Evolutionary conservation across 2,888 invertebrate genomes (phyloP).

Genomic region (Heteromyza rotundicornis): DNA sequence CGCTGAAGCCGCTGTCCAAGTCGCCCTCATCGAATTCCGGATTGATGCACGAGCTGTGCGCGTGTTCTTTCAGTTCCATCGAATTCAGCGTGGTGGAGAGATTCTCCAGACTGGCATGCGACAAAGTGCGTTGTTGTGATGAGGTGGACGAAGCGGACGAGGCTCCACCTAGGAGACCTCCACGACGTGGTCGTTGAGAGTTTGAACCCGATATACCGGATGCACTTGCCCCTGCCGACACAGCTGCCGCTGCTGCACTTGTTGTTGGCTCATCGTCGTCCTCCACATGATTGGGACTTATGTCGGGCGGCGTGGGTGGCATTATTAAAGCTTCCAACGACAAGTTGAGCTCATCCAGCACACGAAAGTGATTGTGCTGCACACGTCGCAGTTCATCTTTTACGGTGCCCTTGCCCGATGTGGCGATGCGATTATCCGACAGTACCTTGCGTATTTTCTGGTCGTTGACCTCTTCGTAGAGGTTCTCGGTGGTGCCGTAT

Average conservation of each 20-base stretch:
- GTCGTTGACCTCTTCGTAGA: conserved; percentile 62
- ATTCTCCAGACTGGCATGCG: conserved; percentile 60
- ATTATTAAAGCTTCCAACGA: conserved; percentile 89
- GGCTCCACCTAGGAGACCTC: conserved; percentile 52
- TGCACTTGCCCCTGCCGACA: conserved; percentile 21
- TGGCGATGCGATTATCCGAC: conserved; percentile 68
- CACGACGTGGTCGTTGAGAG: conserved; percentile 47
- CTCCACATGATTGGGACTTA: conserved; percentile 66
- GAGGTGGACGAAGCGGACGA: conserved; percentile 46
- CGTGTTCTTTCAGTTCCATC: conserved; percentile 61
- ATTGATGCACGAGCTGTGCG: conserved; percentile 58
- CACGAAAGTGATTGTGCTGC: conserved; percentile 81
- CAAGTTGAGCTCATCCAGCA: conserved; percentile 84
- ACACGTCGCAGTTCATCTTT: conserved; percentile 85
- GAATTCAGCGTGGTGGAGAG: conserved; percentile 59
- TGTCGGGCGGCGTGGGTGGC: conserved; percentile 70
- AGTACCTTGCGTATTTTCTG: conserved; percentile 61
- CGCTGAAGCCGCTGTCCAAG: conserved; percentile 78
- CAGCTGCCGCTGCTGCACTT: conserved; percentile 26
- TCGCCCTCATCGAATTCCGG: conserved; percentile 65
- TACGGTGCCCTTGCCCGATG: conserved; percentile 72
- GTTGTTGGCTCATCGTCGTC: conserved; percentile 62
- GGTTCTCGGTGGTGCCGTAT: conserved; percentile 79
- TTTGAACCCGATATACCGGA: neutral
- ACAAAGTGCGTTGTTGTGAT: conserved; percentile 46